Evolutionary conservation across 2,113 vertebrate genomes (phyloP).

Genomic region (Zosterops pallidus): DNA sequence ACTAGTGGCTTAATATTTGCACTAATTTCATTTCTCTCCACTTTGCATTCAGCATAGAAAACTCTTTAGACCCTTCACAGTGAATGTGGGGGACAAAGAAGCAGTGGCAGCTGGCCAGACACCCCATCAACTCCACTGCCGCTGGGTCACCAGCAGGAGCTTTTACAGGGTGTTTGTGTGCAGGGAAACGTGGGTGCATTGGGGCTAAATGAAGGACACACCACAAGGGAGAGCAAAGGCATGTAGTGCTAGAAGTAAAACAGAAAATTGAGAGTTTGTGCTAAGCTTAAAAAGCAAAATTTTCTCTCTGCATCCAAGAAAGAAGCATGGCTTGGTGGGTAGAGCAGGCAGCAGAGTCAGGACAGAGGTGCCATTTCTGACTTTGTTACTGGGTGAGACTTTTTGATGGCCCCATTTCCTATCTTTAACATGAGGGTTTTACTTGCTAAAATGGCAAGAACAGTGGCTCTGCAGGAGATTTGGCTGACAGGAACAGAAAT

Average conservation of each 20-base stretch:
- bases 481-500: neutral
- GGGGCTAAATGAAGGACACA: neutral
- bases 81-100: neutral
- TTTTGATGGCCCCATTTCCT: neutral
- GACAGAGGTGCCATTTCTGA: neutral
- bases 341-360: neutral
- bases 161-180: neutral
- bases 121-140: accelerated
- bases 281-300: neutral
- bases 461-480: neutral
- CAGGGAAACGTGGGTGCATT: accelerated
- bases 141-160: accelerated
- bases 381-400: neutral
- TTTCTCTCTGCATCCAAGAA: neutral
- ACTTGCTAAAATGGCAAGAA: neutral
- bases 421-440: neutral
- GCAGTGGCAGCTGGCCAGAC: neutral
- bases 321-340: neutral
- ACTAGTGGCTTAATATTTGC: neutral
- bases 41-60: neutral
- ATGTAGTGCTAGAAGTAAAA: neutral
- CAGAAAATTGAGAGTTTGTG: neutral
- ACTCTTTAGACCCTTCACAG: neutral
- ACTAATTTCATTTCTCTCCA: neutral
- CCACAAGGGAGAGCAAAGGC: neutral